Base-by-base conservation (phyloP, 1,140 invertebrate genomes). In the Hylaeus volcanicus region DNA sequence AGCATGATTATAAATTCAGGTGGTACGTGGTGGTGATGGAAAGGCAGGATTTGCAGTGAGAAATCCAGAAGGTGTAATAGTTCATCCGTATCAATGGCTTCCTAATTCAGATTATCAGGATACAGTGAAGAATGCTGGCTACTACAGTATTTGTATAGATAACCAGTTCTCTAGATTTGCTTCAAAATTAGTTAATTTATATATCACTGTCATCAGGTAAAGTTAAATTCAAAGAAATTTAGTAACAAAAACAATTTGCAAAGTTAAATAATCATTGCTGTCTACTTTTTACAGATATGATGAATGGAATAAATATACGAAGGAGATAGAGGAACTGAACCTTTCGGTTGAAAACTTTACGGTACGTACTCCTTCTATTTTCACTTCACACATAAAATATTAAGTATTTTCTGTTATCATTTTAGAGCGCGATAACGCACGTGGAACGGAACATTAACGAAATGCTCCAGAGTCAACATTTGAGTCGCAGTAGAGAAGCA, bases 91-190 rank as follows among this genome's bases (percentile, higher is more conserved):
- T 90, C 96, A 97, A 89, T 99, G 98, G 98, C 95, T 96, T 91
- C 93, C 97, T 2, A 97, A 95, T 82, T 95, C 97, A 1, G 97
- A 98, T 91, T 98, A 98, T 88, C 97, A 98, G 77, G 98, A 98
- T 89, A 95, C 96, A 86, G 94, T 95, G 0, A 95, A 96, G 4
- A 93, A 94, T 1, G 97, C 97, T 65, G 97, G 97, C 8, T 98
- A 98, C 90, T 99, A 98, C 89, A 96, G 96, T n/a, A 96, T 99
- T 39, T 99, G 98, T 92, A 96, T 99, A 74, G 98, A 99, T 91
- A 99, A 99, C 94, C 97, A 98, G 87, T 98, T 98, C 88, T 98
- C 98, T 8, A 94, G 97, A 90, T 99, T 98, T 94, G 97, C 98
- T 48, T 96, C 96, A 12, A 99, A 99, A 94, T 92, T 99, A 78